Evolutionary conservation across 1,140 invertebrate species (phyloP).

Genomic region (Listronotus oregonensis): DNA sequence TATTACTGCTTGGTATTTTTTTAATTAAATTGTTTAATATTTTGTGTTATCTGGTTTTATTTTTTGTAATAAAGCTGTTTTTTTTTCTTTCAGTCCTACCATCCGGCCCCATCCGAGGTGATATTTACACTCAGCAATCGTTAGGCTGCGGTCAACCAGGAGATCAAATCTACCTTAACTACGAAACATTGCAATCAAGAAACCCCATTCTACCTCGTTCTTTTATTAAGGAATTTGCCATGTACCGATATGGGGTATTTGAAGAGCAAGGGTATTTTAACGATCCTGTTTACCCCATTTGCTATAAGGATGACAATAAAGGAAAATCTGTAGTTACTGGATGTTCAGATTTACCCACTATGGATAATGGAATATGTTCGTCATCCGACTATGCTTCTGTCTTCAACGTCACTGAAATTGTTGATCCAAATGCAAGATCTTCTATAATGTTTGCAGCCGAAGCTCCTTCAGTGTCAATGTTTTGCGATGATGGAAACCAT

Average conservation of each 20-base stretch:
- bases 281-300: constrained; percentile 65
- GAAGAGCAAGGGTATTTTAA: constrained; percentile 67
- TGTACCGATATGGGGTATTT: constrained; percentile 73
- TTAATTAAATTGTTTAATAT: no score
- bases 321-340: constrained; percentile 57
- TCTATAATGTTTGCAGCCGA: constrained; percentile 63
- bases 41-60: no score
- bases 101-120: constrained; percentile 60
- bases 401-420: constrained; percentile 53
- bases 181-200: constrained; percentile 48
- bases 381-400: constrained; percentile 35
- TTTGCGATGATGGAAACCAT: constrained; percentile 67
- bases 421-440: constrained; percentile 58
- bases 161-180: constrained; percentile 64
- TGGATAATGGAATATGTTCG: constrained; percentile 58
- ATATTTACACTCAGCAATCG: constrained; percentile 65
- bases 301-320: constrained; percentile 56
- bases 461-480: constrained; percentile 59
- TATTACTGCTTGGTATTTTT: no score
- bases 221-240: constrained; percentile 68
- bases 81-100: constrained; percentile 49
- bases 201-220: constrained; percentile 49
- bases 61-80: no score
- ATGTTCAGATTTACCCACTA: constrained; percentile 59
- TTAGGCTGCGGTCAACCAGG: constrained; percentile 63